Conservation (phyloP, 2,888 invertebrate species). For the Platycheirus rosarum region DNA sequence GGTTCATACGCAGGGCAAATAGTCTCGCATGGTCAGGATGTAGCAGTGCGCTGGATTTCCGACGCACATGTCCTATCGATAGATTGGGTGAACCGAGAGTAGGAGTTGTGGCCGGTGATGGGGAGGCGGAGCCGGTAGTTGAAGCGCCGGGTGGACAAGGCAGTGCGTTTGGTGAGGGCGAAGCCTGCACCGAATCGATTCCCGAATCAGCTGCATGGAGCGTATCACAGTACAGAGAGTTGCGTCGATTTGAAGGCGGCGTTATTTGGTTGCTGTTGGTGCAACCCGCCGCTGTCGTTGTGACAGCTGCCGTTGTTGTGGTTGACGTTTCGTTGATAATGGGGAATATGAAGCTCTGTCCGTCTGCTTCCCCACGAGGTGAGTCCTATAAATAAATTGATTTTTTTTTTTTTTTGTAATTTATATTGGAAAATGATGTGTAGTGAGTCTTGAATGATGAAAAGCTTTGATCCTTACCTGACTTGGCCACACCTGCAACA, state of each 20-base stretch:
- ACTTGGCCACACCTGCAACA: constrained; percentile 88
- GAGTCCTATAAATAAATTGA: constrained; percentile 86
- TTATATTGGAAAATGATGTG: no score
- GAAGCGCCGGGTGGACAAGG: constrained; percentile 80
- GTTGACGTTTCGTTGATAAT: constrained; percentile 82
- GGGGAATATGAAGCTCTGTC: constrained; percentile 88
- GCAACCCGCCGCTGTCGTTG: constrained; percentile 73
- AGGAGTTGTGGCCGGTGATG: constrained; percentile 81
- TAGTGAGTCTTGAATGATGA: neutral
- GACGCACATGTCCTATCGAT: constrained; percentile 80
- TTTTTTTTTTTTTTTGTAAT: no score
- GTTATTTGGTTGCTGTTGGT: constrained; percentile 58
- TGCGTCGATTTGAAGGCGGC: constrained; percentile 77
- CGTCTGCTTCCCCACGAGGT: constrained; percentile 87
- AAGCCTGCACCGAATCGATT: constrained; percentile 89
- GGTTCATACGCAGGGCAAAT: constrained; percentile 83
- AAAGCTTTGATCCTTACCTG: constrained; percentile 79
- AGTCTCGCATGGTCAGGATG: constrained; percentile 89
- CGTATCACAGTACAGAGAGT: constrained; percentile 83
- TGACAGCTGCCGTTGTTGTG: constrained; percentile 76
- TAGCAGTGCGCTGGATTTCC: constrained; percentile 85
- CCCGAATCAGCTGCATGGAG: constrained; percentile 86
- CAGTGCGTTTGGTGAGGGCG: constrained; percentile 83
- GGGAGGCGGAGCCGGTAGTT: constrained; percentile 80
- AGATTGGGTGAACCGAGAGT: constrained; percentile 82